A percentile compares a stretch with the other conserved stretches of the same genome.
Evolutionary conservation across 2,113 vertebrate species (phyloP).

Genomic region (Carettochelys insculpta): DNA sequence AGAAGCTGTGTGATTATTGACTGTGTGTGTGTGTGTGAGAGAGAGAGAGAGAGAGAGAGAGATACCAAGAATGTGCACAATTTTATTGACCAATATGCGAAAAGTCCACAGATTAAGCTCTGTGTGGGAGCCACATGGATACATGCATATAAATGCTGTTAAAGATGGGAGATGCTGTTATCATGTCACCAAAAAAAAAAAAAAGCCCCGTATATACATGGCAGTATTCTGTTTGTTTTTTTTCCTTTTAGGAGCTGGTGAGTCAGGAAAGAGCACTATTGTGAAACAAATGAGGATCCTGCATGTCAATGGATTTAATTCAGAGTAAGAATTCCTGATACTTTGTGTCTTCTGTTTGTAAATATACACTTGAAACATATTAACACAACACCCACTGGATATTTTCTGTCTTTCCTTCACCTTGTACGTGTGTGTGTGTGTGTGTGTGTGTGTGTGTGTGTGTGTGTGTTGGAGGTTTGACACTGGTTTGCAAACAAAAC

Average conservation of each 20-base stretch:
- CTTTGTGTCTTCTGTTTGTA: constrained; percentile 38
- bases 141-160: neutral
- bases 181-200: neutral
- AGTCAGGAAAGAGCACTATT: constrained; percentile 99
- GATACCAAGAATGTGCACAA: neutral
- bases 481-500: neutral
- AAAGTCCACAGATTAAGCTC: constrained; percentile 1
- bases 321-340: constrained; percentile 87
- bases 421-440: neutral
- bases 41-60: neutral
- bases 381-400: neutral
- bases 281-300: constrained; percentile 99
- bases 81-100: neutral
- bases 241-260: constrained; percentile 92
- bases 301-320: constrained; percentile 99
- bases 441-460: constrained; percentile 1
- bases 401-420: neutral
- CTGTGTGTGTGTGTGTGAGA: neutral
- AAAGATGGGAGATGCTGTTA: constrained; percentile 48
- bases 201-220: neutral
- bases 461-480: constrained; percentile 11
- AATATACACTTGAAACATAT: constrained; percentile 9
- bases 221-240: constrained; percentile 51
- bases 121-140: constrained; percentile 56
- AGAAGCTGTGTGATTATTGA: neutral